These are phyloP conservation scores for Pimpla rufipes DNA, from an alignment of 2,888 invertebrate species.

Conservation along the genomic window DNA sequence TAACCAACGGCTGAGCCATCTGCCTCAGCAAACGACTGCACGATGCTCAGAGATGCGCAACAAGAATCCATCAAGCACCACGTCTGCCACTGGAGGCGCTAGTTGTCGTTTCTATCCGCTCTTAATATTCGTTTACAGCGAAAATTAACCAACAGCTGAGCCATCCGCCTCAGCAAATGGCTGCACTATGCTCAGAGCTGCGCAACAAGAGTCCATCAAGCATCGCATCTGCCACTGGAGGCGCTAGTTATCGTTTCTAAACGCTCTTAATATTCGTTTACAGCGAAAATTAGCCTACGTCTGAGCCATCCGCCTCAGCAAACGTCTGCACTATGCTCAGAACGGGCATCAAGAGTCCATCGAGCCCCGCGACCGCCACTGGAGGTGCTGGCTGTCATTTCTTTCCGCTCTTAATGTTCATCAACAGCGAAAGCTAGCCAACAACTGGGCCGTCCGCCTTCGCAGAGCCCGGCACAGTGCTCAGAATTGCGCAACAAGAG, in stretches of 20 bases:
- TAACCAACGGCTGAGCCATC: not conserved
- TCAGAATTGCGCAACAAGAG: not conserved
- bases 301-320: not conserved
- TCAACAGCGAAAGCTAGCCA: not conserved
- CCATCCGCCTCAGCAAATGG: not conserved
- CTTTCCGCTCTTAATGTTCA: not conserved
- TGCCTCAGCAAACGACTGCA: not conserved
- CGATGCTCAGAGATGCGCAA: not conserved
- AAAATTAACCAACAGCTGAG: not conserved
- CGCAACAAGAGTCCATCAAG: not conserved
- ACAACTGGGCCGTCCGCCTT: not conserved
- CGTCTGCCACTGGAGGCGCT: not conserved
- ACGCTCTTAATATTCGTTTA: not conserved
- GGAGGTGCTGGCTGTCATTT: too few relatives aligned
- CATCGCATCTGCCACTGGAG: not conserved
- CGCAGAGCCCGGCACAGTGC: not conserved
- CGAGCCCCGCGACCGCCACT: not conserved
- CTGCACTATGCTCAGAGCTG: not conserved
- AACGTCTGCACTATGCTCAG: not conserved
- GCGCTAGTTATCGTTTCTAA: not conserved
- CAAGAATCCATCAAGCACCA: not conserved
- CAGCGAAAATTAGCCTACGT: not conserved
- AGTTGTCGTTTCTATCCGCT: not conserved
- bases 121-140: not conserved
- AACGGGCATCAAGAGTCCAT: not conserved